Conservation (phyloP, 1,140 invertebrate genomes). For the Calycopis cecrops region DNA sequence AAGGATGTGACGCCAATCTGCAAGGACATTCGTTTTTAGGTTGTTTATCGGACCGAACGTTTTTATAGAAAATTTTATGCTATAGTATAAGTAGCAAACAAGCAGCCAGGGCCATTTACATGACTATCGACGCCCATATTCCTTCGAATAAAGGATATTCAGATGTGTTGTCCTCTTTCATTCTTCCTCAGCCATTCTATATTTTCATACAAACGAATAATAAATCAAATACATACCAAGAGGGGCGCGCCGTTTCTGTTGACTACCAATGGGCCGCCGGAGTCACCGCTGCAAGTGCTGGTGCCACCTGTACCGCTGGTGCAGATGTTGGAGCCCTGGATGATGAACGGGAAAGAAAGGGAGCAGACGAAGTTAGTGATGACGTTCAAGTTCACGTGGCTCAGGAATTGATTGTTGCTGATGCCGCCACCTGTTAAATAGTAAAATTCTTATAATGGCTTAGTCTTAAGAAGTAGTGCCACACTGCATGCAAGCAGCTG, state of each 20-base stretch:
- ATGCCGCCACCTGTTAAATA: constrained; percentile 30
- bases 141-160: too few species aligned
- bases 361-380: constrained; percentile 38
- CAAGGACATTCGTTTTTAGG: too few species aligned
- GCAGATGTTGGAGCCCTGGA: constrained; percentile 31
- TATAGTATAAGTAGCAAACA: too few species aligned
- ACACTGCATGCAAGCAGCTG: too few species aligned
- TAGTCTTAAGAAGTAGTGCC: too few species aligned
- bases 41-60: too few species aligned
- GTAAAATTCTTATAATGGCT: neutral
- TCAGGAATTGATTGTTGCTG: constrained; percentile 27
- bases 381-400: constrained; percentile 36
- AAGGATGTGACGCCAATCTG: constrained; percentile 78
- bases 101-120: too few species aligned
- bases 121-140: too few species aligned
- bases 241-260: constrained; percentile 13
- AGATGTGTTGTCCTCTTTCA: too few species aligned
- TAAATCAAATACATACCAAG: constrained; percentile 22
- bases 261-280: constrained; percentile 64
- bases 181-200: too few species aligned
- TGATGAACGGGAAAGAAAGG: constrained; percentile 22
- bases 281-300: constrained; percentile 53
- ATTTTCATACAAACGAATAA: too few species aligned
- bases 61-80: too few species aligned
- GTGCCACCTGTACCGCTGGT: constrained; percentile 25